These are phyloP conservation scores for Sphinx pinastri DNA, from an alignment of 2,888 invertebrate genomes.

Conservation along the genomic window DNA sequence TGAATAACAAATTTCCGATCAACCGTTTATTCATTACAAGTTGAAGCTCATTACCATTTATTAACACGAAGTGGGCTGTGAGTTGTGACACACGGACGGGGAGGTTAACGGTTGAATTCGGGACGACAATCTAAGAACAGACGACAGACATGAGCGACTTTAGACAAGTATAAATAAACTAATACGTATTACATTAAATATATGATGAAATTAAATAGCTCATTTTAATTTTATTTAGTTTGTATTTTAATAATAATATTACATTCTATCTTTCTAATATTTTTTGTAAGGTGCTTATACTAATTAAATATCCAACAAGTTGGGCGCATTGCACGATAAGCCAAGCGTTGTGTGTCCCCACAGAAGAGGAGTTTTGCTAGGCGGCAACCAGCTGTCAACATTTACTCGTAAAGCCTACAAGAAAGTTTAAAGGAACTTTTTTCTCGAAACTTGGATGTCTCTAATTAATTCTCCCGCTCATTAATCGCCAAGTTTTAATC, in stretches of 20 bases:
- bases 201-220: too few species aligned
- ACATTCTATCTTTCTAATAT: too few species aligned
- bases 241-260: too few species aligned
- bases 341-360: constrained; percentile 3
- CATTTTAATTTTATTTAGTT: too few species aligned
- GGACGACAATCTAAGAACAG: background rate
- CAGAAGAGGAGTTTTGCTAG: constrained; percentile 13
- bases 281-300: too few species aligned
- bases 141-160: constrained; percentile 1
- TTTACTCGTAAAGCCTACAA: constrained; percentile 55
- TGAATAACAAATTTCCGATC: constrained; percentile 58
- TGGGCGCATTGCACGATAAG: background rate
- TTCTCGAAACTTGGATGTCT: constrained; percentile 51
- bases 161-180: constrained; percentile 8
- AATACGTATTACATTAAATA: constrained; percentile 5
- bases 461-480: constrained; percentile 70
- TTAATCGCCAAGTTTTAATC: constrained; percentile 68
- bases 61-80: constrained; percentile 38
- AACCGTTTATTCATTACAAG: constrained; percentile 54
- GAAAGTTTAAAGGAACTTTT: constrained; percentile 52
- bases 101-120: constrained; percentile 34
- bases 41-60: constrained; percentile 56
- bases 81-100: constrained; percentile 44
- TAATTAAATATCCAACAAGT: background rate
- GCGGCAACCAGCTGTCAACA: constrained; percentile 56